phyloP scores from a whole-genome alignment of 2,797 vertebrate genomes.

The Acestrorhynchus altus region DNA sequence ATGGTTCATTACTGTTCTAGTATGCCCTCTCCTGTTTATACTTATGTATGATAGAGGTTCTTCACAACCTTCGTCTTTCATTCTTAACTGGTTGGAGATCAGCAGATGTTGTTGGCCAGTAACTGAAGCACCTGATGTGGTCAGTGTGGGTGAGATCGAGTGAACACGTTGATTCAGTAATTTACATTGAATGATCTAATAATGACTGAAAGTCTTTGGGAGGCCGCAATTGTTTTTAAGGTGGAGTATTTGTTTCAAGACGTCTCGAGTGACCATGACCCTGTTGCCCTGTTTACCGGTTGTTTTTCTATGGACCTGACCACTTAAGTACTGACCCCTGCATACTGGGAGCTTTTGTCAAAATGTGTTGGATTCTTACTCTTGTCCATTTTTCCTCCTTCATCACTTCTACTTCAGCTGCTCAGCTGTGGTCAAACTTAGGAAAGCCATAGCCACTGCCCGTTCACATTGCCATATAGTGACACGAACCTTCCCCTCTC shows the following conservation, averaged over 20 bases:
- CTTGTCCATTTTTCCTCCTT: too few species aligned
- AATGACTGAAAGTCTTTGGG: too few species aligned
- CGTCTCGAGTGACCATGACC: too few species aligned
- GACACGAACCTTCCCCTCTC: not conserved
- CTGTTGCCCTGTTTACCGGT: too few species aligned
- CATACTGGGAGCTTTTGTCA: too few species aligned
- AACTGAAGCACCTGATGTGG: not conserved
- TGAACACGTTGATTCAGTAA: not conserved
- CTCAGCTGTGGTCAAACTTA: not conserved
- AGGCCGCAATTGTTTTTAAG: too few species aligned
- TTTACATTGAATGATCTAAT: too few species aligned
- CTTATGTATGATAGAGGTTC: not conserved
- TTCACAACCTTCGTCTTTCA: not conserved
- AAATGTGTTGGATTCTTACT: too few species aligned
- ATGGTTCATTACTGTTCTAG: too few species aligned
- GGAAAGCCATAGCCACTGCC: not conserved
- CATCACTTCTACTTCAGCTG: too few species aligned
- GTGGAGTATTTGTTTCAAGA: not conserved
- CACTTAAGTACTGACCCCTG: too few species aligned
- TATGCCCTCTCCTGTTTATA: not conserved
- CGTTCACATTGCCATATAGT: not conserved
- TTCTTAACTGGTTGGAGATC: slow-evolving; percentile 2
- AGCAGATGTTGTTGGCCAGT: not conserved
- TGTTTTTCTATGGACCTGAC: too few species aligned
- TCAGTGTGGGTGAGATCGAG: slow-evolving; percentile 3